Evolutionary conservation across 2,888 invertebrate species (phyloP).

Genomic region (Euzophera pinguis): DNA sequence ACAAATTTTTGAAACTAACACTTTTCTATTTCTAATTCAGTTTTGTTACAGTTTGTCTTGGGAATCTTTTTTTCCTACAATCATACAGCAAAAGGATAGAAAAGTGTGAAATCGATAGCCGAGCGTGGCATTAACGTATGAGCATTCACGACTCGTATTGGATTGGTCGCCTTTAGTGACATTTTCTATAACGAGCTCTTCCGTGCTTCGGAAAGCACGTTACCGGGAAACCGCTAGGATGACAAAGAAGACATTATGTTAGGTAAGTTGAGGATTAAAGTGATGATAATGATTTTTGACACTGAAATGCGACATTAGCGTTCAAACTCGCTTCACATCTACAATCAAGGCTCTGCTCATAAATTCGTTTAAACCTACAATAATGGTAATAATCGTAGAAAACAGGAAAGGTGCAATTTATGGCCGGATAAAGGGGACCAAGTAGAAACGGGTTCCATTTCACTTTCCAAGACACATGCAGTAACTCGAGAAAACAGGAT

Average conservation of each 20-base stretch:
- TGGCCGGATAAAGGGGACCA: conserved; percentile 9
- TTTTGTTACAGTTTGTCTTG: not conserved
- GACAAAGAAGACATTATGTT: no score
- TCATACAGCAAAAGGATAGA: not conserved
- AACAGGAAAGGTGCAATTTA: conserved; percentile 12
- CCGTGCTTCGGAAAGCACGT: no score
- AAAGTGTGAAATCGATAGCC: no score
- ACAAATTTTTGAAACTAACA: conserved; percentile 4
- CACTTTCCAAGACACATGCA: conserved; percentile 24
- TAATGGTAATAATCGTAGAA: not conserved
- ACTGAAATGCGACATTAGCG: no score
- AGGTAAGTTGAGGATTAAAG: no score
- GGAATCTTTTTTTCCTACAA: not conserved
- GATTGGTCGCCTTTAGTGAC: no score
- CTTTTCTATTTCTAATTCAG: conserved; percentile 3
- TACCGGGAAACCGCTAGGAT: no score
- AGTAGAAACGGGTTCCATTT: conserved; percentile 22
- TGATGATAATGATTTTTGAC: no score
- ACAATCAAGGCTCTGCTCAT: not conserved
- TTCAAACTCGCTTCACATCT: no score
- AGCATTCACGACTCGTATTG: no score
- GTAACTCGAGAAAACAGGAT: conserved; percentile 28
- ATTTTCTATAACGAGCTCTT: no score
- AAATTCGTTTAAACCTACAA: not conserved
- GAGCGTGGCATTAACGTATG: no score